Conservation (phyloP, 2,888 invertebrate species). For the Spisula solida region DNA sequence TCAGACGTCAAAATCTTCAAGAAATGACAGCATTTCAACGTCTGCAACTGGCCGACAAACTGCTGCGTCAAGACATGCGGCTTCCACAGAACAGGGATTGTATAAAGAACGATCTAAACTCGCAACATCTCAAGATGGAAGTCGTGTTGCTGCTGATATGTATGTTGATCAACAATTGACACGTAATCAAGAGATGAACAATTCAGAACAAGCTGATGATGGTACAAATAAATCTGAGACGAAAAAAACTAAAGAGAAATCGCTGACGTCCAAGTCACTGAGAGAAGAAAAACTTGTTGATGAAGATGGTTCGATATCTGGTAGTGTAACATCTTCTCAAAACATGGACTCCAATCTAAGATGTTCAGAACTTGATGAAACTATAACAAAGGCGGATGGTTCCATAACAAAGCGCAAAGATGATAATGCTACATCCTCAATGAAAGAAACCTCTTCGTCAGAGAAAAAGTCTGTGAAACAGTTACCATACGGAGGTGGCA, state of each 20-base stretch:
- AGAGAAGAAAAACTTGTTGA: conserved; percentile 50
- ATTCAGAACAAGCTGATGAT: conserved; percentile 54
- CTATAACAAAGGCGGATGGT: conserved; percentile 48
- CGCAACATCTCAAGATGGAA: conserved; percentile 55
- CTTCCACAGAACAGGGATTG: conserved; percentile 61
- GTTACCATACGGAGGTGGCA: conserved; percentile 46
- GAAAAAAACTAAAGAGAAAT: conserved; percentile 58
- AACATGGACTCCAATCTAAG: conserved; percentile 51
- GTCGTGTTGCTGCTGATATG: conserved; percentile 38
- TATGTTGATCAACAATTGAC: conserved; percentile 55
- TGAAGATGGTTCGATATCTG: conserved; percentile 45
- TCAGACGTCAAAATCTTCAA: conserved; percentile 56
- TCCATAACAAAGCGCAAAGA: conserved; percentile 28
- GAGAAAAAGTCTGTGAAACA: conserved; percentile 55
- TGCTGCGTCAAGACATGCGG: conserved; percentile 61
- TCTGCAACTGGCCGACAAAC: conserved; percentile 47
- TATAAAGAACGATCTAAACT: conserved; percentile 52
- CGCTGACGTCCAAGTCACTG: conserved; percentile 54
- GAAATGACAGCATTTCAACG: conserved; percentile 65
- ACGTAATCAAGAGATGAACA: conserved; percentile 62
- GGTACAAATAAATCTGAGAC: conserved; percentile 58
- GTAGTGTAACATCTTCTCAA: conserved; percentile 53
- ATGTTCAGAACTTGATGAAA: conserved; percentile 53
- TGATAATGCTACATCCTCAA: conserved; percentile 46
- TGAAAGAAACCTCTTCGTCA: conserved; percentile 49